A percentile compares a stretch with the other conserved stretches of the same genome.
Conservation (phyloP, 2,888 invertebrate species). For the Acleris sparsana region DNA sequence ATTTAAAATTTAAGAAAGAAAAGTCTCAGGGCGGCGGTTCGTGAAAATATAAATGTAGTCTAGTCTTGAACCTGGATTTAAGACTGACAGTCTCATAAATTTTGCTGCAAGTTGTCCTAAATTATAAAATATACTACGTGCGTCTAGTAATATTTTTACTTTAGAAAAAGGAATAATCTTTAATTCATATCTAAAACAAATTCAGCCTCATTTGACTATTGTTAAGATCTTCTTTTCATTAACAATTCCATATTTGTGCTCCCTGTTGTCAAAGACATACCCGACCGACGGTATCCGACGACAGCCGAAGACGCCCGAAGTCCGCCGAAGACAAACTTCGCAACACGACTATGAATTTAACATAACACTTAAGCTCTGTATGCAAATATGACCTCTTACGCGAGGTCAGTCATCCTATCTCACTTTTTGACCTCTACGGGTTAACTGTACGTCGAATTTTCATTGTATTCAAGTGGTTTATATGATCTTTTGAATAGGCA, state of each 20-base stretch:
- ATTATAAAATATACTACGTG: background rate
- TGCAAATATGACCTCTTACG: conserved; percentile 25
- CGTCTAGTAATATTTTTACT: background rate
- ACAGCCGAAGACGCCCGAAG: conserved; percentile 5
- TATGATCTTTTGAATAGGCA: background rate
- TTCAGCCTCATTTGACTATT: too few species aligned
- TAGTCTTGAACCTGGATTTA: too few species aligned
- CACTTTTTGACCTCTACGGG: background rate
- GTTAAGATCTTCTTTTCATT: too few species aligned
- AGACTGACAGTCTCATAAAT: too few species aligned
- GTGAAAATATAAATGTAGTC: too few species aligned
- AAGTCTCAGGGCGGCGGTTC: too few species aligned
- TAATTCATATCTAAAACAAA: too few species aligned
- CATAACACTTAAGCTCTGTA: conserved; percentile 19
- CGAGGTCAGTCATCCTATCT: background rate
- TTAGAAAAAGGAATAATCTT: too few species aligned
- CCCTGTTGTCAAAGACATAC: too few species aligned
- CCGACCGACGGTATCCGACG: background rate
- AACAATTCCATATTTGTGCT: too few species aligned
- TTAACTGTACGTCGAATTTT: conserved; percentile 2
- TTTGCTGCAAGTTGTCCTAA: too few species aligned
- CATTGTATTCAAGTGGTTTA: background rate
- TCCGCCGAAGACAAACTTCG: background rate
- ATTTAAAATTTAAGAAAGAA: too few species aligned
- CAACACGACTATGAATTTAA: conserved; percentile 34